phyloP scores from a whole-genome alignment of 2,113 vertebrate genomes.

The Myocastor coypus region DNA sequence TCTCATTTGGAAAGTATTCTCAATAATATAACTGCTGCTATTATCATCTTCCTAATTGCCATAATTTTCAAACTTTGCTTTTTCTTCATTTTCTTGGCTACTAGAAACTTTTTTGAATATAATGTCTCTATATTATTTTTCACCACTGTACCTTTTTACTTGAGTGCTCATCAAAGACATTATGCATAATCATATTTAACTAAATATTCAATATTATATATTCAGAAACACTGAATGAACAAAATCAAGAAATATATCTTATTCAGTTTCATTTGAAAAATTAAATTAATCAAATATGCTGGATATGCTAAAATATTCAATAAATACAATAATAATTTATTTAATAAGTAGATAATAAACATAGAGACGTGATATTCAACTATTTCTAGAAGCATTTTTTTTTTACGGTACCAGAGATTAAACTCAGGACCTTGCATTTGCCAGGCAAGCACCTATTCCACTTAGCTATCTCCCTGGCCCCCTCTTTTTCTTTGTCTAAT shows the following conservation, averaged over 20 bases:
- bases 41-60: neutral
- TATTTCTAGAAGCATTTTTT: conserved; percentile 23
- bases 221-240: neutral
- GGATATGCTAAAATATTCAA: neutral
- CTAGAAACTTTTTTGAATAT: neutral
- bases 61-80: conserved; percentile 21
- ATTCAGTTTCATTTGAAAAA: conserved; percentile 16
- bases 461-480: too few relatives aligned
- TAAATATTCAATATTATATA: neutral
- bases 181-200: neutral
- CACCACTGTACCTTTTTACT: neutral
- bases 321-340: neutral
- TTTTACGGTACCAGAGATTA: neutral
- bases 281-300: neutral
- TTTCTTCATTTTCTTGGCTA: conserved; percentile 35
- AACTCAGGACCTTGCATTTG: too few relatives aligned
- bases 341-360: conserved; percentile 13
- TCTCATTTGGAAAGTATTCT: conserved; percentile 5
- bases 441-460: too few relatives aligned
- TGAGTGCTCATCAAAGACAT: conserved; percentile 2
- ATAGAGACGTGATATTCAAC: neutral
- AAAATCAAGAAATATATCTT: conserved; percentile 1
- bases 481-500: neutral
- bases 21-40: neutral
- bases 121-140: neutral